phyloP scores from a whole-genome alignment of 2,797 vertebrate species.

The Macropodus opercularis region DNA sequence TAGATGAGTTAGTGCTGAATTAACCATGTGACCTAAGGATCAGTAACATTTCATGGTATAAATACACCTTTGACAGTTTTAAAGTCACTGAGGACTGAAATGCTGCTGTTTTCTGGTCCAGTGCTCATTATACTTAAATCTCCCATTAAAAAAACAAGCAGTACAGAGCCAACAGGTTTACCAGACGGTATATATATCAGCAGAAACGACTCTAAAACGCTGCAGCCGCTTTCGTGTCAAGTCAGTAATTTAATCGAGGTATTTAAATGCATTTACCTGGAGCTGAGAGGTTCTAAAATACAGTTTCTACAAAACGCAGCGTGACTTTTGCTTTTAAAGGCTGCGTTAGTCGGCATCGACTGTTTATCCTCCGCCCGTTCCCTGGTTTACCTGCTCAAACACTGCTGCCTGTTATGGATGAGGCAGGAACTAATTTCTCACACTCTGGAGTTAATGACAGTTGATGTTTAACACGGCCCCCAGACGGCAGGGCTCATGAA shows the following conservation, averaged over 20 bases:
- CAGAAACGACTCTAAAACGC: conserved; percentile 18
- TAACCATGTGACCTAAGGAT: not conserved
- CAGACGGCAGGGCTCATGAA: conserved; percentile 72
- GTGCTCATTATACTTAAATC: conserved; percentile 9
- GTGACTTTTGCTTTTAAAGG: conserved; percentile 32
- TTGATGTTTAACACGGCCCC: conserved; percentile 74
- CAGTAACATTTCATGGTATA: too few species aligned
- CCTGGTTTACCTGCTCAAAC: conserved; percentile 43
- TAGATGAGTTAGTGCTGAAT: not conserved
- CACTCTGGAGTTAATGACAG: conserved; percentile 68
- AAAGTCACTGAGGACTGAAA: conserved; percentile 13
- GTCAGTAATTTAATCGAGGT: conserved; percentile 41
- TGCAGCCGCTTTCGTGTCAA: conserved; percentile 28
- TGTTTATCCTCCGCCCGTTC: conserved; percentile 31
- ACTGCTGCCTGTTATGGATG: conserved; percentile 60
- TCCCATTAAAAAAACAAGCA: conserved; percentile 3
- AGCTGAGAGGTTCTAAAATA: conserved; percentile 30
- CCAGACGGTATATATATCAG: conserved; percentile 34
- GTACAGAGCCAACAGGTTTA: conserved; percentile 10
- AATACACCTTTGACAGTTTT: too few species aligned
- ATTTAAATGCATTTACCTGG: conserved; percentile 38
- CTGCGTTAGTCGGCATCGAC: conserved; percentile 27
- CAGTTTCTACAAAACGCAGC: conserved; percentile 17
- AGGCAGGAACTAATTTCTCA: conserved; percentile 65
- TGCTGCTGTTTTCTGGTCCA: not conserved